Evolutionary conservation across 2,888 invertebrate genomes (phyloP).

Genomic region (Sphaerophoria taeniata): DNA sequence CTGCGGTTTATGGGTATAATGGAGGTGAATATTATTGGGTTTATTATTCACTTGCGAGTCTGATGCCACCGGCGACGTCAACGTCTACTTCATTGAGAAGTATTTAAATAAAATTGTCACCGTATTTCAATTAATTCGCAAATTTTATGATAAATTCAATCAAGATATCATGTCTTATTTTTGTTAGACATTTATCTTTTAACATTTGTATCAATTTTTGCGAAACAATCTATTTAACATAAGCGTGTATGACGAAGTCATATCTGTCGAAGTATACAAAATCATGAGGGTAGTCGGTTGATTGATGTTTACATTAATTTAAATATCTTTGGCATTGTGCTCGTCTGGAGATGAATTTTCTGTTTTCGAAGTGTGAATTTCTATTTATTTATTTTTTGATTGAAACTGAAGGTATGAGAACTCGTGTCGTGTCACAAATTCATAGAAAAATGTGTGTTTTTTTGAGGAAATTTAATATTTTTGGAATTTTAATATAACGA

Average conservation of each 20-base stretch:
- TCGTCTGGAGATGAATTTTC: neutral
- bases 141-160: conserved; percentile 6
- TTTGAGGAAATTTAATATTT: too few relatives aligned
- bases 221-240: too few relatives aligned
- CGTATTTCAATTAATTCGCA: conserved; percentile 14
- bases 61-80: too few relatives aligned
- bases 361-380: neutral
- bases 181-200: too few relatives aligned
- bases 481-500: too few relatives aligned
- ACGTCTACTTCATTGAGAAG: conserved; percentile 2
- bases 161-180: conserved; percentile 3
- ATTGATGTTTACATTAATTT: conserved; percentile 32
- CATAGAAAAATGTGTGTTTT: too few relatives aligned
- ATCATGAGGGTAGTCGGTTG: neutral
- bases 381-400: neutral
- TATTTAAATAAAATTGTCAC: conserved; percentile 22
- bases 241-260: neutral
- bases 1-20: too few relatives aligned
- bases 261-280: neutral
- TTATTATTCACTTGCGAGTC: too few relatives aligned
- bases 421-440: too few relatives aligned
- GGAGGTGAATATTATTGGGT: too few relatives aligned
- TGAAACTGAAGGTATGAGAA: neutral
- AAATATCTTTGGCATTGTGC: neutral
- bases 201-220: too few relatives aligned